These are phyloP conservation scores for Poecilia velifera DNA, from an alignment of 2,797 vertebrate genomes.

Conservation along the genomic window DNA sequence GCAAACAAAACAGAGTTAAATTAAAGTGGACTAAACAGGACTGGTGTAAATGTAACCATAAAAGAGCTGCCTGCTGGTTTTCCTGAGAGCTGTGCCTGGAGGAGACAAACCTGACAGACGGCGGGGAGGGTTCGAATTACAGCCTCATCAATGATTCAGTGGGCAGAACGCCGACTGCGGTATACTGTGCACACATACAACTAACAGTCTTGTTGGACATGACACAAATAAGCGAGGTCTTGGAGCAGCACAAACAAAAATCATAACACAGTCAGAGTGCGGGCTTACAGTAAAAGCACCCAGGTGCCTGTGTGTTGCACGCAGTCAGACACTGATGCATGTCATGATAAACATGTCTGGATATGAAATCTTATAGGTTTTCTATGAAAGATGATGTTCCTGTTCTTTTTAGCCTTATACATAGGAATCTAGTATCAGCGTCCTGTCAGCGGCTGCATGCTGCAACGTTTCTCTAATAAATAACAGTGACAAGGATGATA, in stretches of 20 bases:
- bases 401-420: background rate
- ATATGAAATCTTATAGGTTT: background rate
- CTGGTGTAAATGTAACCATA: conserved; percentile 1
- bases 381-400: conserved; percentile 3
- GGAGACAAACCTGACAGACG: conserved; percentile 58
- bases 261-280: background rate
- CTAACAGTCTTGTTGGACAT: conserved; percentile 38
- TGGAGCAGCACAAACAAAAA: conserved; percentile 2
- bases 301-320: background rate
- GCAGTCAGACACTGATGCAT: background rate
- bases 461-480: background rate
- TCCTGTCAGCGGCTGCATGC: background rate
- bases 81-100: conserved; percentile 32
- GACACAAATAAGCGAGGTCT: conserved; percentile 21
- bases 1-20: too few relatives aligned
- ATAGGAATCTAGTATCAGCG: background rate
- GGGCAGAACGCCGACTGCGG: conserved; percentile 32
- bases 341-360: background rate
- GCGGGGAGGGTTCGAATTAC: conserved; percentile 71
- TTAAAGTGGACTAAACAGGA: background rate
- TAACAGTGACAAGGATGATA: background rate
- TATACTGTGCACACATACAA: conserved; percentile 36
- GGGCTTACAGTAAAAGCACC: background rate
- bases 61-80: conserved; percentile 38
- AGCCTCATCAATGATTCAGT: conserved; percentile 83